These are phyloP conservation scores for Trichogramma evanescens DNA, from an alignment of 2,888 invertebrate species.

Conservation along the genomic window DNA sequence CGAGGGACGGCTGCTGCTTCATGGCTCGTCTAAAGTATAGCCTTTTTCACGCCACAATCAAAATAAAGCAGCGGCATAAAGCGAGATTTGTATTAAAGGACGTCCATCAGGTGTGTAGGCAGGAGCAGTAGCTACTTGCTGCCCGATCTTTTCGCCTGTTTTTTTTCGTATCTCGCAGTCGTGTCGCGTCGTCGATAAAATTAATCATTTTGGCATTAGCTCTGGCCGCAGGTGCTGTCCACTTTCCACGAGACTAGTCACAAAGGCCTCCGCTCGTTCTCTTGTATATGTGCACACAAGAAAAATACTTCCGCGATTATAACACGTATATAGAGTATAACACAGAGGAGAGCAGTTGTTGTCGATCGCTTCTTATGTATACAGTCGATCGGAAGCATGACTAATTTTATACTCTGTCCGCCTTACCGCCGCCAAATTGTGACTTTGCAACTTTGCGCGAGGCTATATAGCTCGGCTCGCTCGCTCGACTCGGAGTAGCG, in stretches of 20 bases:
- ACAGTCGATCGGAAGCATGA: constrained; percentile 17
- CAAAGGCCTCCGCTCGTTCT: constrained; percentile 1
- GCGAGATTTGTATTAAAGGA: constrained; percentile 12
- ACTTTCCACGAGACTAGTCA: constrained; percentile 39
- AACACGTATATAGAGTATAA: not conserved
- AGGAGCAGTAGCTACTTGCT: not conserved
- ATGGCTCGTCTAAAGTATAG: constrained; percentile 7
- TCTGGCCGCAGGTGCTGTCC: constrained; percentile 34
- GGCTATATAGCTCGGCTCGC: too few species aligned
- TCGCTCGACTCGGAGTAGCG: too few species aligned
- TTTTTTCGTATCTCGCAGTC: not conserved
- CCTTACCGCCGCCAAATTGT: constrained; percentile 4
- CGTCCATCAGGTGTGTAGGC: too few species aligned
- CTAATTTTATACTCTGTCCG: constrained; percentile 6
- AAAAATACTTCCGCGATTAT: constrained; percentile 13
- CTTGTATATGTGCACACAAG: too few species aligned
- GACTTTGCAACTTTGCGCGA: constrained; percentile 18
- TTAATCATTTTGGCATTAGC: constrained; percentile 25
- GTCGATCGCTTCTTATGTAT: not conserved
- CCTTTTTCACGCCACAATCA: constrained; percentile 5
- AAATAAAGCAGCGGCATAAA: not conserved
- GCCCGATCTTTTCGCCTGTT: not conserved
- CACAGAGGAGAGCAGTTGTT: too few species aligned
- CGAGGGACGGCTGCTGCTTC: not conserved
- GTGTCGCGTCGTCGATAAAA: constrained; percentile 19